Evolutionary conservation across 64 coral and sea anemone genomes (phyloP).

Genomic region (Actinia tenebrosa): DNA sequence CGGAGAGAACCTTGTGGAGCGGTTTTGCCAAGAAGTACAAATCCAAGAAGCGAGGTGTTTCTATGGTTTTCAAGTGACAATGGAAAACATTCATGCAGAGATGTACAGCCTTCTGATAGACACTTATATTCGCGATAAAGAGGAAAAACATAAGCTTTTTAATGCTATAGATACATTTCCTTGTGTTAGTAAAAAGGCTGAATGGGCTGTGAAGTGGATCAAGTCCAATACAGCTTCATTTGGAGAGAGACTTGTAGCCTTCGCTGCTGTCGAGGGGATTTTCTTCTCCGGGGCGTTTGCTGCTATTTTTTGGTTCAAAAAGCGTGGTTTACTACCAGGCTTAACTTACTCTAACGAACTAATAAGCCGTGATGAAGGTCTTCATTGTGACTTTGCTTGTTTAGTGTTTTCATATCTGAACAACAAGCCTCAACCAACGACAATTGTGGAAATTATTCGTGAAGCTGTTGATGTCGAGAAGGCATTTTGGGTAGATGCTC

Average conservation of each 20-base stretch:
- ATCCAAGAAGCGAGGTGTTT: constrained; percentile 75
- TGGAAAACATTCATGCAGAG: constrained; percentile 86
- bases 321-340: constrained; percentile 73
- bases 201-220: constrained; percentile 79
- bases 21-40: constrained; percentile 71
- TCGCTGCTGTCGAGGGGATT: constrained; percentile 77
- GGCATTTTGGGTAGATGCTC: constrained; percentile 66
- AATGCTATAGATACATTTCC: constrained; percentile 79
- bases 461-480: constrained; percentile 76
- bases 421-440: constrained; percentile 53
- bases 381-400: constrained; percentile 96
- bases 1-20: constrained; percentile 61
- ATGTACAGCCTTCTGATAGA: constrained; percentile 81
- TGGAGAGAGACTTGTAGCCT: constrained; percentile 73
- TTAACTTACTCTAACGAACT: constrained; percentile 87
- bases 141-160: constrained; percentile 70
- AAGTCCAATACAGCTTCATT: constrained; percentile 46
- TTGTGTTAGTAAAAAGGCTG: constrained; percentile 61
- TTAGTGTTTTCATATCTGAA: constrained; percentile 64
- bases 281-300: constrained; percentile 81
- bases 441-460: constrained; percentile 61
- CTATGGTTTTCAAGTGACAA: constrained; percentile 88
- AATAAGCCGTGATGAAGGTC: constrained; percentile 84
- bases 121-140: constrained; percentile 54
- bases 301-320: constrained; percentile 82